phyloP scores from a whole-genome alignment of 2,797 vertebrate species.

The Notoglanidium macrostoma region DNA sequence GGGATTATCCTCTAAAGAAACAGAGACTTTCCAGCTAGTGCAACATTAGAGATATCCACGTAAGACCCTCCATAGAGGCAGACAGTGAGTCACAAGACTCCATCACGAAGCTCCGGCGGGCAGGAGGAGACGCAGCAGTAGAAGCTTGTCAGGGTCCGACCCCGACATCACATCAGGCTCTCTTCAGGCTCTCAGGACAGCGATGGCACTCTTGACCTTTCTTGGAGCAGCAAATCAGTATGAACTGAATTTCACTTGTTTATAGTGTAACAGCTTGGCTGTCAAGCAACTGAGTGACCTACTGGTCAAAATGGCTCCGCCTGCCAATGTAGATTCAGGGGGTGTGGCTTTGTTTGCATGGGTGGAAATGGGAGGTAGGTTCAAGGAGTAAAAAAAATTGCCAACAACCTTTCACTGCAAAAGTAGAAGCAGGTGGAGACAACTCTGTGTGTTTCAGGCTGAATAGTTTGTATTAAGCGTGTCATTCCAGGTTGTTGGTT shows the following conservation, averaged over 20 bases:
- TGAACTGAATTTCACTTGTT: neutral
- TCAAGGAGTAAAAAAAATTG: neutral
- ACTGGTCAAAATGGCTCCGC: neutral
- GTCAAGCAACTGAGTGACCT: neutral
- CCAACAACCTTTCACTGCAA: neutral
- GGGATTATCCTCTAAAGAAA: neutral
- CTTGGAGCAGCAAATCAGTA: neutral
- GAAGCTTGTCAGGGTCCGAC: neutral
- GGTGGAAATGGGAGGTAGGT: neutral
- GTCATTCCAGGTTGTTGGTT: neutral
- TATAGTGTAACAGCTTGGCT: neutral
- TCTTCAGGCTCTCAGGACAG: neutral
- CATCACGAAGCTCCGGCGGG: neutral
- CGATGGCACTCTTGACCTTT: neutral
- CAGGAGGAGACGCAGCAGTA: neutral
- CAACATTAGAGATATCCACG: neutral
- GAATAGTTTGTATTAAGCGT: neutral
- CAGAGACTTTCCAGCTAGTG: neutral
- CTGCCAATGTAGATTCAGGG: neutral
- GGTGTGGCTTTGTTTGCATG: neutral
- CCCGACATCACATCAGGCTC: neutral
- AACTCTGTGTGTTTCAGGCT: neutral
- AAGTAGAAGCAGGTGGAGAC: neutral
- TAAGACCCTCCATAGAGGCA: neutral
- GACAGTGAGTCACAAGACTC: neutral